phyloP scores from a whole-genome alignment of 2,888 invertebrate genomes.

The Autographa pulchrina region DNA sequence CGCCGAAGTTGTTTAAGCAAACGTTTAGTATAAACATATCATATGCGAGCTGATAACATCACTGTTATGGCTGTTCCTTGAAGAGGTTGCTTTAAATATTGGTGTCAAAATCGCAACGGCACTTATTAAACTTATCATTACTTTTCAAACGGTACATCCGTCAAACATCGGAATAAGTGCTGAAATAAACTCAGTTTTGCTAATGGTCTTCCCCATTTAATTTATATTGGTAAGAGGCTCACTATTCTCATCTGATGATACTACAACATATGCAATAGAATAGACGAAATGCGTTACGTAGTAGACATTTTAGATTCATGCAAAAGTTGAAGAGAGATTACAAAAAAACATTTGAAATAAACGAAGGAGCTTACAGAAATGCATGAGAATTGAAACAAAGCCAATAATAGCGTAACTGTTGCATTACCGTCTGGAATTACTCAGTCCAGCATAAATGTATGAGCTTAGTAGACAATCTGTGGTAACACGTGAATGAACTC shows the following conservation, averaged over 20 bases:
- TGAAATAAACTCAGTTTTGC: no score
- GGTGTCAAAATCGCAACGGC: constrained; percentile 21
- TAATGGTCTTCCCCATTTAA: no score
- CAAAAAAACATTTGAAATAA: no score
- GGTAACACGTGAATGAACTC: constrained; percentile 6
- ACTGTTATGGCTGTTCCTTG: constrained; percentile 8
- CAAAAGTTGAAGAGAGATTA: no score
- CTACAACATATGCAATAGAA: no score
- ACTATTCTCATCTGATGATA: no score
- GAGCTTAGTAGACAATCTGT: constrained; percentile 8
- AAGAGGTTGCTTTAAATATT: constrained; percentile 21
- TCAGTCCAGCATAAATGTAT: neutral
- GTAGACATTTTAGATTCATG: no score
- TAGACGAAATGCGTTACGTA: no score
- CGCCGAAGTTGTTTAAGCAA: constrained; percentile 66
- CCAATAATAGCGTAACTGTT: neutral
- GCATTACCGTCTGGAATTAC: neutral
- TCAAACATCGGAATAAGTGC: no score
- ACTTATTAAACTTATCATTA: no score
- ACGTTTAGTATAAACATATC: constrained; percentile 60
- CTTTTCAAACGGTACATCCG: no score
- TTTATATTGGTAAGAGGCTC: no score
- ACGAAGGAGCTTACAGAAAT: neutral
- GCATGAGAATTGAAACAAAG: neutral
- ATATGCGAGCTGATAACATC: constrained; percentile 61